Evolutionary conservation across 2,888 invertebrate species (phyloP), one percentile per base, ranked within the genome.

Genomic region (Anticlea derivata): DNA sequence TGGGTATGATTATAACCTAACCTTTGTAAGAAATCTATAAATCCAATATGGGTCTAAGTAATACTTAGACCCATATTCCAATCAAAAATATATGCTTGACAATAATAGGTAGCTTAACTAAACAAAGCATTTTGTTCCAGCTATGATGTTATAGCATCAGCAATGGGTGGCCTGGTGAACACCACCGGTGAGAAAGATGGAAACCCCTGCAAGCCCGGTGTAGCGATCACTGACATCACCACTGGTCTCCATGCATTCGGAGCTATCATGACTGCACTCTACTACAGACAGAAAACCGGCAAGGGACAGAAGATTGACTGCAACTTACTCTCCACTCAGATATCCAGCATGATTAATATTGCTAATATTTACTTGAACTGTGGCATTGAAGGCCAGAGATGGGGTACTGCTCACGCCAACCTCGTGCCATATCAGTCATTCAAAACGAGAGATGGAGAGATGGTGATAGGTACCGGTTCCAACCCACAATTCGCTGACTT

Each of bases 391-490:
- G 95, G 95, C 0, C 87, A 92, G 50, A 92, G 96, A 40, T 95
- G 95, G 94, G 99, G 99, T n/a, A 98, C 98, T 0, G 96, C 96
- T 0, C 99, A 99, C 78, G 96, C 95, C 52, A 98, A 96, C 74
- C 95, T 99, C 53, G 99, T 99, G 0, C 99, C 99, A 0, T 99
- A 99, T 74, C 95, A 98, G 91, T 94, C 96, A 1, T 99, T 98
- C 72, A 91, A 93, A 70, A 96, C 97, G 0, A 92, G 92, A 72
- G 95, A 97, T 76, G 96, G 96, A 0, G 95, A 95, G 69, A 92
- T 98, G 45, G 96, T 98, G 0, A 91, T 98, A 2, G 98, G 98
- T 0, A 93, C 96, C 1, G 98, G 97, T 1, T 98, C 96, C 35
- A 95, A 98, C 75, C 83, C 89, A 0, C 97, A 97, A 72, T 98